Conservation (phyloP, 2,113 vertebrate genomes). For the Camelus bactrianus region DNA sequence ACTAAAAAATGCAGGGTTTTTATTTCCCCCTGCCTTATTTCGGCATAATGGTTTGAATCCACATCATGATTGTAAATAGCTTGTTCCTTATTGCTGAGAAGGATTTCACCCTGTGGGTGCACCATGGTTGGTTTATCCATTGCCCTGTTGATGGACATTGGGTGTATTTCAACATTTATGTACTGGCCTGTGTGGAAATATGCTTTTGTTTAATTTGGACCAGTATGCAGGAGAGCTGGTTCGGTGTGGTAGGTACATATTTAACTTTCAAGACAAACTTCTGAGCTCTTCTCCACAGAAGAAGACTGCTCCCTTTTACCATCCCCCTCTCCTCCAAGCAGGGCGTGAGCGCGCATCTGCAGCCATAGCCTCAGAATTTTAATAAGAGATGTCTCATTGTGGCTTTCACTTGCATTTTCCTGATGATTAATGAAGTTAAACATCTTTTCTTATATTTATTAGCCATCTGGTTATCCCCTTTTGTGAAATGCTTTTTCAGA, state of each 20-base stretch:
- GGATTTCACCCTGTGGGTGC: neutral
- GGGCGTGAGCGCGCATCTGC: accelerated
- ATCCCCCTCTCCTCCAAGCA: neutral
- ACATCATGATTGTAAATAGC: neutral
- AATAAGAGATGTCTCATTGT: neutral
- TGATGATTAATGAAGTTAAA: neutral
- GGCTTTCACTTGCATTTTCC: neutral
- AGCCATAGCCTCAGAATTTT: too few relatives aligned
- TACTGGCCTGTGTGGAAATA: neutral
- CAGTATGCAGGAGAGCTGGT: neutral
- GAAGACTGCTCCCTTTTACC: neutral
- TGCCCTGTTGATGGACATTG: neutral
- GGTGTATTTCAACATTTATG: neutral
- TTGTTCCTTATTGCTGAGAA: neutral
- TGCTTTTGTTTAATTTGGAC: neutral
- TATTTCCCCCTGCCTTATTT: neutral
- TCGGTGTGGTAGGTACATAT: neutral
- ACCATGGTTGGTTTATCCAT: neutral
- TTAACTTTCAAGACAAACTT: neutral
- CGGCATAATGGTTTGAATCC: neutral
- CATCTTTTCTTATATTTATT: neutral
- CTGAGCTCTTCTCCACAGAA: neutral
- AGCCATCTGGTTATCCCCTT: neutral
- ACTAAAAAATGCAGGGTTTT: neutral
- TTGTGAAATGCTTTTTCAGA: neutral